Evolutionary conservation across 53 echinoderm and acorn worm genomes (phyloP), one percentile per base, ranked within the genome.

Genomic region (Astropecten irregularis): DNA sequence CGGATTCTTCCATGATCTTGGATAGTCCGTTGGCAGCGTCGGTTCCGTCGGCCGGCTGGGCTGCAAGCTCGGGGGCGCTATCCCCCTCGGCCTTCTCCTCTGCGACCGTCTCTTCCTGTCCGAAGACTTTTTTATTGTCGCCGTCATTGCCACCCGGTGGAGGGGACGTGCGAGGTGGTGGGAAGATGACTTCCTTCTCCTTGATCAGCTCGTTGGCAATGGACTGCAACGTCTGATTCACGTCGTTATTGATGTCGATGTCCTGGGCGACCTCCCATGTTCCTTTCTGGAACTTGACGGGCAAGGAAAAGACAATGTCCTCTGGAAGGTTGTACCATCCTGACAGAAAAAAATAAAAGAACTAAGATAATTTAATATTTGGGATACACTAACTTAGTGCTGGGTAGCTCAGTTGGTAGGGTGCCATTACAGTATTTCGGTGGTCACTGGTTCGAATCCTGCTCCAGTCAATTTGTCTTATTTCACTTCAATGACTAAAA

Each of bases 281-380:
- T 14, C 96, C 96, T 54, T 83, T 71, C 73, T 93, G 93, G 58
- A 95, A 93, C 73, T 93, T 95, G 62, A 95, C 96, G 2, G 96
- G 96, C 18, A 95, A 82, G 25, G 96, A 93, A 85, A 68, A 95
- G 21, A 95, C 87, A 26, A 95, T 88, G 66, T 83, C 91, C 50
- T 73, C 86, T 36, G 96, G 93, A 11, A 95, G 73, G 34, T 95
- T 77, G 61, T 95, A 95, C 91, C 91, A 93, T 40, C 93, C 96
- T 95, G 82, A 10, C 51, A 63, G 2, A 56, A 27, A 54, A 67
- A 23, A n/a, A 35, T 23, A 60, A 60, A 28, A 2, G 32, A 32
- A 58, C 3, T 8, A 42, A 42, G 11, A 42, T 42, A 42, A 42
- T 42, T 6, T 8, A 42, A 42, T 42, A 8, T 42, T 42, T 42